Conservation (phyloP, 2,888 invertebrate species). For the Rambutsinella grinnellia region DNA sequence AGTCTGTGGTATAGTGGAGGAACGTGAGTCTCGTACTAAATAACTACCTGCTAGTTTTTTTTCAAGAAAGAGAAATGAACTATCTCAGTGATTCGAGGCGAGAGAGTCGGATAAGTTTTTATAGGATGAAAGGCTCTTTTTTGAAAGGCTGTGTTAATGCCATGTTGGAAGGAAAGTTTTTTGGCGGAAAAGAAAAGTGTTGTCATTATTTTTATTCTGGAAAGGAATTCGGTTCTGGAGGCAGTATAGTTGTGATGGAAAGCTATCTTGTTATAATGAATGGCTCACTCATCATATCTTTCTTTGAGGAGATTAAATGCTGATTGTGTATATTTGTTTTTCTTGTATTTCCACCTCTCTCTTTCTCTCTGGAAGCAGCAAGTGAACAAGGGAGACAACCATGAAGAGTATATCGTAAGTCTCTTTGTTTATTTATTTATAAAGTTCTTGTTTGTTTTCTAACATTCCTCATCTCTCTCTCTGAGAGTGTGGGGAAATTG, state of each 20-base stretch:
- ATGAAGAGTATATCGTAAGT: constrained; percentile 84
- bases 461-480: not conserved
- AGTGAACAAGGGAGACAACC: constrained; percentile 77
- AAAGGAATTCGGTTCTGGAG: not conserved
- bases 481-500: not conserved
- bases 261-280: constrained; percentile 24
- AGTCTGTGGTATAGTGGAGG: constrained; percentile 13
- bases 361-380: constrained; percentile 60
- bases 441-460: not conserved
- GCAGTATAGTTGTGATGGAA: not conserved
- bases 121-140: not conserved
- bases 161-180: constrained; percentile 14
- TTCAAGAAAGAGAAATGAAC: not conserved
- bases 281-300: constrained; percentile 32
- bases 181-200: not conserved
- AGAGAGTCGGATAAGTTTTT: not conserved
- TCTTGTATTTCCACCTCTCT: constrained; percentile 33
- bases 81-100: not conserved
- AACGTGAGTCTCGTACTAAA: constrained; percentile 47
- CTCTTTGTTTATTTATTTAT: constrained; percentile 18
- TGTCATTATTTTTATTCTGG: not conserved
- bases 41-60: not conserved
- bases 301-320: constrained; percentile 63
- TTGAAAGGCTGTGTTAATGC: not conserved
- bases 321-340: constrained; percentile 59